Evolutionary conservation across 2,888 invertebrate species (phyloP), one percentile per base, ranked within the genome.

Genomic region (Pandemis corylana): DNA sequence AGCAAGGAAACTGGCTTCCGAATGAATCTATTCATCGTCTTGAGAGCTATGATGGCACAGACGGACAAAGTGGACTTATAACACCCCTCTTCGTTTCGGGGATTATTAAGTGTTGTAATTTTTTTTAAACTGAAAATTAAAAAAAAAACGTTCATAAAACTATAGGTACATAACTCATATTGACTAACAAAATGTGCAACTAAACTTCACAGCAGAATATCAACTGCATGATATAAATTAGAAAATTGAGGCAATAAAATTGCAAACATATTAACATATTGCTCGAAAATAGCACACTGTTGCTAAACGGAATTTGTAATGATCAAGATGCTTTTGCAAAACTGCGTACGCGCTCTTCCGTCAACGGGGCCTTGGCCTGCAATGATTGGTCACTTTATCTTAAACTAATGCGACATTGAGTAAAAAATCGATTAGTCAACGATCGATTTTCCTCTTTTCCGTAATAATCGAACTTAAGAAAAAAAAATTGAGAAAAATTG

Each of bases 301-400:
- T 59, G 59, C 59, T 12, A 59, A 59, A 59, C 59, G 5, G 28
- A 28, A 28, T 59, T 28, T 59, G 28, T 59, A 59, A 59, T 59
- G 28, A 28, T 59, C 12, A 12, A 59, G 59, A 59, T 7, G 59
- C 59, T 12, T 59, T 59, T 59, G 28, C 59, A 28, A 59, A 59
- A 59, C 28, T 59, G 59, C 59, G 59, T 28, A 12, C 59, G 28
- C 56, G 56, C 5, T 28, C 59, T 59, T 59, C 59, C 59, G 56
- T 9, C 20, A 20, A 10, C 12, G 28, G 1, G 59, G 12, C 59
- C 59, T 59, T 59, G 59, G 28, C 59, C 59, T 59, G 59, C 4
- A 12, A 20, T 56, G 56, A 59, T 59, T 59, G 59, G 59, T 12
- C 28, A 28, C 28, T 9, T 59, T 28, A 10, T 28, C 4, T 28